These are phyloP conservation scores for Tupaia chinensis DNA, from an alignment of 2,113 vertebrate species.

Conservation along the genomic window DNA sequence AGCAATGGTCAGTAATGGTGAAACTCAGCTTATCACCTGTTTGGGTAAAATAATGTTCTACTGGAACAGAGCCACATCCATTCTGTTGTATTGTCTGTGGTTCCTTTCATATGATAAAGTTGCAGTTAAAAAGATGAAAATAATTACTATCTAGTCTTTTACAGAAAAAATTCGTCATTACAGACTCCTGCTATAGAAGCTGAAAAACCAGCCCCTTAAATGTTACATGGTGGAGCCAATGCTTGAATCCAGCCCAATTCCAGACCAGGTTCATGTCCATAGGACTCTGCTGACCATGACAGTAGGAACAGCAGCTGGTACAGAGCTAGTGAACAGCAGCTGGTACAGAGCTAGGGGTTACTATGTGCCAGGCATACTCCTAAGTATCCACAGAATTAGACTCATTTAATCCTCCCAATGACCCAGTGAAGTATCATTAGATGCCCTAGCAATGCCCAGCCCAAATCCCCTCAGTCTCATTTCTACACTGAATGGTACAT, in stretches of 20 bases:
- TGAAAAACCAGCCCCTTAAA: not conserved
- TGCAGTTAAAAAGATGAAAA: not conserved
- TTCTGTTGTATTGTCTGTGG: not conserved
- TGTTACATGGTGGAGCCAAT: not conserved
- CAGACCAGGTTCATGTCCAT: not conserved
- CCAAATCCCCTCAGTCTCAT: not conserved
- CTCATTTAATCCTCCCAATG: not conserved
- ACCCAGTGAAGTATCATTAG: not conserved
- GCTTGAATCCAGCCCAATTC: not conserved
- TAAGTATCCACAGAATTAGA: not conserved
- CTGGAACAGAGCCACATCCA: accelerated
- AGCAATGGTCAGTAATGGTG: not conserved
- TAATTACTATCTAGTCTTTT: not conserved
- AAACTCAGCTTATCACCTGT: not conserved
- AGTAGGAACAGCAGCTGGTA: not conserved
- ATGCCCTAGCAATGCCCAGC: no score
- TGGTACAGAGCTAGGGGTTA: not conserved
- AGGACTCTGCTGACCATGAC: not conserved
- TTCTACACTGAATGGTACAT: not conserved
- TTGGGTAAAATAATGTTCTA: not conserved
- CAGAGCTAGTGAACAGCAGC: not conserved
- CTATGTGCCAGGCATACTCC: not conserved
- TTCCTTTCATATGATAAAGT: not conserved
- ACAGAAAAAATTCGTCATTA: not conserved
- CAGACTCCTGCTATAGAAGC: not conserved